These are phyloP conservation scores for Magallana ariakensis DNA, from an alignment of 1,140 invertebrate genomes.

Conservation along the genomic window DNA sequence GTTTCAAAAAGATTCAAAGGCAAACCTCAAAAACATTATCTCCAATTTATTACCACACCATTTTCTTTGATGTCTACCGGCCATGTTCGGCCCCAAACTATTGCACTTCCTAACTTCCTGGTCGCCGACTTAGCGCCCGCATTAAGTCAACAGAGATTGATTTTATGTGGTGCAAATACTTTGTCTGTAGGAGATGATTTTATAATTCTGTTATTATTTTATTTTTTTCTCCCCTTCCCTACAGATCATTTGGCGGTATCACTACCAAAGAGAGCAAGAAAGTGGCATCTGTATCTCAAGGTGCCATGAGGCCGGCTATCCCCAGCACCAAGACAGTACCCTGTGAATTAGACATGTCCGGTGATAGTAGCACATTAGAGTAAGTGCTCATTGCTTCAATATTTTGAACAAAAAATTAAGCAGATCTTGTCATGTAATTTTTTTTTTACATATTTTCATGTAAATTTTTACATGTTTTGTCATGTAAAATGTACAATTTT, in stretches of 20 bases:
- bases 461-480: neutral
- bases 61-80: conserved; percentile 16
- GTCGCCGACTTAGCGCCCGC: neutral
- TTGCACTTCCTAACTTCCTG: neutral
- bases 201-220: neutral
- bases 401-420: no score
- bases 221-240: conserved; percentile 23
- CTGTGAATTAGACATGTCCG: conserved; percentile 67
- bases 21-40: conserved; percentile 28
- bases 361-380: conserved; percentile 56
- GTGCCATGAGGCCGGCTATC: conserved; percentile 58
- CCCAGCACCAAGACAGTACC: conserved; percentile 67
- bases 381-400: conserved; percentile 49
- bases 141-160: conserved; percentile 7
- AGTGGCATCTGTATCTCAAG: conserved; percentile 50
- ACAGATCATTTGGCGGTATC: conserved; percentile 72
- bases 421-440: neutral
- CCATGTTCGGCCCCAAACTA: conserved; percentile 1
- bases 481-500: no score
- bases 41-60: conserved; percentile 38
- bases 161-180: conserved; percentile 24
- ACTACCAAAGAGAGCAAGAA: conserved; percentile 65
- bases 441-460: neutral
- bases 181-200: conserved; percentile 10
- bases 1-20: conserved; percentile 36